Percentiles rank a stretch among this genome's conserved stretches.
phyloP scores from a whole-genome alignment of 1,140 invertebrate genomes.

The Drosophila fuyamai region DNA sequence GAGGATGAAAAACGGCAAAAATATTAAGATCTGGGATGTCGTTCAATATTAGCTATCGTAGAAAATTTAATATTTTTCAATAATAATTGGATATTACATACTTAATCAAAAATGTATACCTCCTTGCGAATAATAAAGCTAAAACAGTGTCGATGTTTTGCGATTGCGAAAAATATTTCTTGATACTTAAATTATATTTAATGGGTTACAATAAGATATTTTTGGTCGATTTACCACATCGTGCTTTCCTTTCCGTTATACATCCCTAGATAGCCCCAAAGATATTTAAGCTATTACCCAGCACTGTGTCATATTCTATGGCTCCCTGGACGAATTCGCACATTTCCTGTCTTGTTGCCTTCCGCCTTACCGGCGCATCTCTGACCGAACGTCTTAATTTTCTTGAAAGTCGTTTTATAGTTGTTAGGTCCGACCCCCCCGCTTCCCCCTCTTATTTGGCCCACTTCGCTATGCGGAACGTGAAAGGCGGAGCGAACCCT shows the following conservation, averaged over 20 bases:
- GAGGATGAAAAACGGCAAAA: background rate
- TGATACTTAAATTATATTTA: too few species aligned
- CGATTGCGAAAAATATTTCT: too few species aligned
- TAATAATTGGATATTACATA: too few species aligned
- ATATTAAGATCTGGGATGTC: too few species aligned
- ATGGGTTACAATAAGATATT: too few species aligned
- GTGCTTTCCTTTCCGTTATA: background rate
- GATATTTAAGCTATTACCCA: constrained; percentile 58
- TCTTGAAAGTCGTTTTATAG: constrained; percentile 45
- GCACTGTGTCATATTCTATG: constrained; percentile 10
- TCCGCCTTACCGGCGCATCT: constrained; percentile 12
- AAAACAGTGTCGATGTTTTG: too few species aligned
- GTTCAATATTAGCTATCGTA: too few species aligned
- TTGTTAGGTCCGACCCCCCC: constrained; percentile 22
- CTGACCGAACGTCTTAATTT: constrained; percentile 36
- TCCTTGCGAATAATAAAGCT: too few species aligned
- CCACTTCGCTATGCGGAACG: constrained; percentile 1
- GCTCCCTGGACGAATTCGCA: constrained; percentile 15
- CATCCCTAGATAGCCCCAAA: constrained; percentile 14
- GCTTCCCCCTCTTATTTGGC: constrained; percentile 2
- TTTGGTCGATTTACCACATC: too few species aligned
- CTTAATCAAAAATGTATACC: too few species aligned
- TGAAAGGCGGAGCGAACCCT: constrained; percentile 22
- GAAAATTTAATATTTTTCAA: too few species aligned
- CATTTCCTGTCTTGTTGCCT: constrained; percentile 17